These are phyloP conservation scores for Thumatha senex DNA, from an alignment of 2,888 invertebrate genomes.

Conservation along the genomic window DNA sequence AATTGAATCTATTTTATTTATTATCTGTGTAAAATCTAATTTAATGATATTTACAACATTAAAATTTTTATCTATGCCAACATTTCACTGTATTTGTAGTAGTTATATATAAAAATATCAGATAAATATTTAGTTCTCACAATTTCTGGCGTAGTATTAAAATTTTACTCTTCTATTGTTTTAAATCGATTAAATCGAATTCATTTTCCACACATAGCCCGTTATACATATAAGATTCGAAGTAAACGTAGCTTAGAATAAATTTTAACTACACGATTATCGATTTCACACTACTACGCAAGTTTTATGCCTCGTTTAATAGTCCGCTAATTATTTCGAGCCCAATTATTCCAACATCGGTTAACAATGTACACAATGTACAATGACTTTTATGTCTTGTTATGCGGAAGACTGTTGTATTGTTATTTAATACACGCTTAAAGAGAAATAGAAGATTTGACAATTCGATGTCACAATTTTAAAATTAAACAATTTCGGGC, in stretches of 20 bases:
- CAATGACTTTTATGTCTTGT: constrained; percentile 6
- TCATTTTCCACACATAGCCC: constrained; percentile 20
- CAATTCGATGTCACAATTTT: no score
- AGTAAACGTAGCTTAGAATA: constrained; percentile 27
- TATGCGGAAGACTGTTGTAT: constrained; percentile 17
- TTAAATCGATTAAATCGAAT: constrained; percentile 27
- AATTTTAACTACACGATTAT: constrained; percentile 56
- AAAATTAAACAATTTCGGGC: no score
- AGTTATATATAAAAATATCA: no score
- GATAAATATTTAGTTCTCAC: background rate
- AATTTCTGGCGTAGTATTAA: background rate
- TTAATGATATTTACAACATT: no score
- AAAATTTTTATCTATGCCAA: no score
- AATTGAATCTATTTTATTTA: no score
- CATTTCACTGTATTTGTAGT: no score
- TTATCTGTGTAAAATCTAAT: no score
- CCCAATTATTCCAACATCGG: constrained; percentile 37
- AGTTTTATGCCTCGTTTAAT: constrained; percentile 61
- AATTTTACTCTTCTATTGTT: constrained; percentile 16
- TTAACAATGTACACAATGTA: constrained; percentile 16
- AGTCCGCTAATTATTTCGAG: constrained; percentile 61
- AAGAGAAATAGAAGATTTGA: constrained; percentile 4
- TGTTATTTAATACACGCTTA: constrained; percentile 15
- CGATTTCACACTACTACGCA: constrained; percentile 54
- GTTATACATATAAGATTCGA: constrained; percentile 25